Percentiles rank a stretch among this genome's conserved stretches.
phyloP scores from a whole-genome alignment of 2,888 invertebrate genomes.

The Ramazzottius varieornatus region DNA sequence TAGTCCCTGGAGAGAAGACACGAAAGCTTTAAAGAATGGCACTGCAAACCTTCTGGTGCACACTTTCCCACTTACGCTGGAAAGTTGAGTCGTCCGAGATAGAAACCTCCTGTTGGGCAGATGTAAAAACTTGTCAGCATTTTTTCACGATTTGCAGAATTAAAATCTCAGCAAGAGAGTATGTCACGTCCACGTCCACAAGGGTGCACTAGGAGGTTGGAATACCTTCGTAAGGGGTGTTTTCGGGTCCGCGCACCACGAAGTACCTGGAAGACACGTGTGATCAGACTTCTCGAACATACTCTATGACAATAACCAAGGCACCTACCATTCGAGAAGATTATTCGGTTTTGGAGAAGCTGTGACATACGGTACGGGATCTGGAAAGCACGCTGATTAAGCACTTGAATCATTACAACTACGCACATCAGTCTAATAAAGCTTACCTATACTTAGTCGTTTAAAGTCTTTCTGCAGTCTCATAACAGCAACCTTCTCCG shows the following conservation, averaged over 20 bases:
- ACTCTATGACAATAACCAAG: no score
- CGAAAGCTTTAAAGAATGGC: no score
- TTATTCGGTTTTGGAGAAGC: neutral
- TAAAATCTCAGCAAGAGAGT: no score
- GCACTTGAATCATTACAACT: neutral
- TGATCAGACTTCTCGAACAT: no score
- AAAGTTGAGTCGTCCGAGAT: constrained; percentile 1
- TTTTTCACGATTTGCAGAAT: no score
- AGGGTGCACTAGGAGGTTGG: no score
- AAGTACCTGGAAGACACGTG: no score
- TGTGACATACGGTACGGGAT: neutral
- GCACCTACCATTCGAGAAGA: neutral
- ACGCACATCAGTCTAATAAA: neutral
- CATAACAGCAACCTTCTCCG: neutral
- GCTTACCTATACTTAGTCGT: neutral
- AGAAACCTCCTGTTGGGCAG: neutral
- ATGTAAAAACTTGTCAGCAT: no score
- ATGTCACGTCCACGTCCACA: no score
- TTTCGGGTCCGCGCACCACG: neutral
- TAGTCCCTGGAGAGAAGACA: no score
- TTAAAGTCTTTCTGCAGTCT: neutral
- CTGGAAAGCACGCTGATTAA: neutral
- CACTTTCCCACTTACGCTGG: no score
- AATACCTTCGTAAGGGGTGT: neutral
- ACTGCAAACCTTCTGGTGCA: no score